Base-by-base conservation (phyloP, 2,888 invertebrate species). In the Tipula confusa region DNA sequence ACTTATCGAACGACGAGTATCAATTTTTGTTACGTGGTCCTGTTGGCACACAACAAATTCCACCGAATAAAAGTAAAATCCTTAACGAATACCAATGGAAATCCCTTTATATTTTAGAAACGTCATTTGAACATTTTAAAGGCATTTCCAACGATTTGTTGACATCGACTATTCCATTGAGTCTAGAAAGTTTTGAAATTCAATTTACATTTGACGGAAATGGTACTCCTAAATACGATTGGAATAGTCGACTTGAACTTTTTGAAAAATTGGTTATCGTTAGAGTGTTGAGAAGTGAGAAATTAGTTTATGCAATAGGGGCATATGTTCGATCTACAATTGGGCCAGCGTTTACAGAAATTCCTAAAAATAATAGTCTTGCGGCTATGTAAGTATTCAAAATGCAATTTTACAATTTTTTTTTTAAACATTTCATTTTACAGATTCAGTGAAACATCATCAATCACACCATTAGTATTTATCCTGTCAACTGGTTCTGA, bases 401-500 rank as follows among this genome's bases (percentile, higher is more conserved):
- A 33, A 13, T 80, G 29, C 4, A 81, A 81, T 29, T 5, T 80
- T 29, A 13, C n/a, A n/a, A n/a, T n/a, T n/a, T n/a, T n/a, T n/a
- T n/a, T n/a, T n/a, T n/a, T n/a, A n/a, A n/a, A 28, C 13, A 28
- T 82, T 15, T 82, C 1, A 29, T 29, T 81, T 84, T 85, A 11
- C 86, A 95, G 95, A 84, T 95, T 92, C 86, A 91, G 92, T 84
- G 95, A 95, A 85, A 95, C 94, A 1, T 92, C 94, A 0, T 91
- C 92, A 80, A 89, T 92, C 0, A 96, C 93, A 0, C 97, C 97
- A 0, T 89, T 97, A 0, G 93, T 97, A 80, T 97, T 97, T 88
- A 94, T 97, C 0, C 90, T 97, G 84, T 96, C 96, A 86, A 94
- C 95, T 0, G 97, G 97, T 0, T 97, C 96, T 0, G 97, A 97